A percentile compares a stretch with the other conserved stretches of the same genome.
phyloP scores from a whole-genome alignment of 2,888 invertebrate genomes.

The Nemoura dubitans region DNA sequence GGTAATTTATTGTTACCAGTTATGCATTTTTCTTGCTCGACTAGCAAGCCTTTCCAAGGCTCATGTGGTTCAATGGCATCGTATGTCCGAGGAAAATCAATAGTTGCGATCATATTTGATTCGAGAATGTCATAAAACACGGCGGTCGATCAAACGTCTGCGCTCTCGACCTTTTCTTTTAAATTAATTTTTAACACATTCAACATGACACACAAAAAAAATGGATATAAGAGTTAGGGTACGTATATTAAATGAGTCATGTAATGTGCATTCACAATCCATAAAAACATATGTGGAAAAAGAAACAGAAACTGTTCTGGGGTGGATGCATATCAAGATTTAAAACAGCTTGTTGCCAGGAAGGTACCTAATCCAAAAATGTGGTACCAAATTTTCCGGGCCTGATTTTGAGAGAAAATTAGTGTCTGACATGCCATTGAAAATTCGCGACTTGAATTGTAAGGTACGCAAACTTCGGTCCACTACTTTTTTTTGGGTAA shows the following conservation, averaged over 20 bases:
- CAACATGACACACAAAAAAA: neutral
- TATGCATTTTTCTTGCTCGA: neutral
- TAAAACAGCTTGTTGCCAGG: neutral
- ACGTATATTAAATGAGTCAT: no score
- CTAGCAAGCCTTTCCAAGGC: neutral
- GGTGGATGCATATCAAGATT: neutral
- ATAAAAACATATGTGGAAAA: neutral
- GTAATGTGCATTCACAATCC: neutral
- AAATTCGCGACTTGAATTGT: no score
- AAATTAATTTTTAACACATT: neutral
- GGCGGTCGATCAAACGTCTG: neutral
- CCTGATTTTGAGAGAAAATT: no score
- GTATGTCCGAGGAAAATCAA: neutral
- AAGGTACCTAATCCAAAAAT: no score
- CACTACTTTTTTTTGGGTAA: no score
- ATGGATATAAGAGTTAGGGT: neutral
- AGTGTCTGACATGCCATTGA: no score
- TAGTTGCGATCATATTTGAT: neutral
- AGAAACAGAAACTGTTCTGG: neutral
- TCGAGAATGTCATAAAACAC: neutral
- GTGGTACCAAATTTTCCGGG: no score
- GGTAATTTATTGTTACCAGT: neutral
- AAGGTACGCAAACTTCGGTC: no score
- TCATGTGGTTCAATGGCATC: neutral
- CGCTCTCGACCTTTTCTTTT: neutral